These are phyloP conservation scores for Caenorhabditis sp. DNA, from an alignment of 2,888 invertebrate species.

Conservation along the genomic window DNA sequence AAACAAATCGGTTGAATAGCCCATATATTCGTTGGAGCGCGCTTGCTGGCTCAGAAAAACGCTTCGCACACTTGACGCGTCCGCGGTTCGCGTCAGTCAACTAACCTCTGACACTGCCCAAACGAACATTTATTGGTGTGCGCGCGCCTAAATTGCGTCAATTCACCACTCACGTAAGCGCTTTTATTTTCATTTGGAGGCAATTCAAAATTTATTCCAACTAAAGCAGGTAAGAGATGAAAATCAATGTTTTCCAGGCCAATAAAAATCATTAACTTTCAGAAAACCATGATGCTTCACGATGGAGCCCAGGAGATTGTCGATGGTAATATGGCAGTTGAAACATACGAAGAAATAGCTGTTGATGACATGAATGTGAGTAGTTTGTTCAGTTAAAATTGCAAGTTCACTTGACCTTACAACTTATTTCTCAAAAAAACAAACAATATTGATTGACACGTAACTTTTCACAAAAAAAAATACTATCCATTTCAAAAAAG, in stretches of 20 bases:
- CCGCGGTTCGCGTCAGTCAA: slow-evolving; percentile 3
- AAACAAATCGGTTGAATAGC: slow-evolving; percentile 1
- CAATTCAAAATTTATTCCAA: slow-evolving; percentile 13
- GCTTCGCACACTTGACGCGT: slow-evolving; percentile 5
- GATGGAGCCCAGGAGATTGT: slow-evolving; percentile 11
- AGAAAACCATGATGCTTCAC: neutral
- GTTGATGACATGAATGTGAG: slow-evolving; percentile 31
- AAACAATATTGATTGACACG: too few species aligned
- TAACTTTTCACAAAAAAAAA: too few species aligned
- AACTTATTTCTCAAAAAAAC: too few species aligned
- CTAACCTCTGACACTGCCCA: neutral
- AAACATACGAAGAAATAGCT: slow-evolving; percentile 38
- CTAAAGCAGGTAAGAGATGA: neutral
- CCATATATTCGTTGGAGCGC: neutral
- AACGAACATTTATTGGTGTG: neutral
- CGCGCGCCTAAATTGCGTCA: slow-evolving; percentile 29
- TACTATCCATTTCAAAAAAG: too few species aligned
- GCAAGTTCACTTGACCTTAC: too few species aligned
- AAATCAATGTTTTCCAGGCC: too few species aligned
- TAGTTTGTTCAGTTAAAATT: too few species aligned
- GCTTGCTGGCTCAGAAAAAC: neutral
- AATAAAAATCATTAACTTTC: too few species aligned
- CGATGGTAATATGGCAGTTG: slow-evolving; percentile 33
- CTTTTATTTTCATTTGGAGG: slow-evolving; percentile 30
- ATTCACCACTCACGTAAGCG: slow-evolving; percentile 26